Evolutionary conservation across 2,888 invertebrate genomes (phyloP).

Genomic region (Lithophane semibrunnea): DNA sequence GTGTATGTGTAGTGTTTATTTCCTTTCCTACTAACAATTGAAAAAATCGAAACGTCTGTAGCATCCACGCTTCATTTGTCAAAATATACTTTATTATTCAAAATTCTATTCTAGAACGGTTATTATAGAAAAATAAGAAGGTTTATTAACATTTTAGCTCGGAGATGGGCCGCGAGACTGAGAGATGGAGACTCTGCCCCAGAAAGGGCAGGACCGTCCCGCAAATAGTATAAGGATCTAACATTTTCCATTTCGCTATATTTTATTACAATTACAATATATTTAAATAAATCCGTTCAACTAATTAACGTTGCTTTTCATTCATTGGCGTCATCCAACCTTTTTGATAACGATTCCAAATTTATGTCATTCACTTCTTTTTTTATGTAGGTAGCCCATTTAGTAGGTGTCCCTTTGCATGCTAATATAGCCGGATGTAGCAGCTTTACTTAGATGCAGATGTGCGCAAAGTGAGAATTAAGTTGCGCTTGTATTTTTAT

Average conservation of each 20-base stretch:
- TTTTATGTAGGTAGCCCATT: constrained; percentile 71
- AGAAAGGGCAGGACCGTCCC: constrained; percentile 86
- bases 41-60: constrained; percentile 61
- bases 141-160: constrained; percentile 86
- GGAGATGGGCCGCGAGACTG: constrained; percentile 85
- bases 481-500: constrained; percentile 51
- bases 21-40: background rate
- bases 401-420: constrained; percentile 86
- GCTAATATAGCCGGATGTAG: constrained; percentile 75
- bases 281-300: constrained; percentile 84
- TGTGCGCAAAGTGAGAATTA: constrained; percentile 40
- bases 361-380: constrained; percentile 90
- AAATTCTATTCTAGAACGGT: constrained; percentile 45
- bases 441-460: constrained; percentile 50
- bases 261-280: constrained; percentile 77
- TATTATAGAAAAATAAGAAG: constrained; percentile 71
- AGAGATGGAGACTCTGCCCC: constrained; percentile 88
- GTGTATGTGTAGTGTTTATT: background rate
- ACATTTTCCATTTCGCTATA: constrained; percentile 76
- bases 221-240: constrained; percentile 88
- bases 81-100: constrained; percentile 49
- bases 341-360: constrained; percentile 73
- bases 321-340: constrained; percentile 83
- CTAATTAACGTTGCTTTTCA: constrained; percentile 86
- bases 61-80: constrained; percentile 69